phyloP scores from a whole-genome alignment of 2,113 vertebrate genomes.

The Serilophus lunatus region DNA sequence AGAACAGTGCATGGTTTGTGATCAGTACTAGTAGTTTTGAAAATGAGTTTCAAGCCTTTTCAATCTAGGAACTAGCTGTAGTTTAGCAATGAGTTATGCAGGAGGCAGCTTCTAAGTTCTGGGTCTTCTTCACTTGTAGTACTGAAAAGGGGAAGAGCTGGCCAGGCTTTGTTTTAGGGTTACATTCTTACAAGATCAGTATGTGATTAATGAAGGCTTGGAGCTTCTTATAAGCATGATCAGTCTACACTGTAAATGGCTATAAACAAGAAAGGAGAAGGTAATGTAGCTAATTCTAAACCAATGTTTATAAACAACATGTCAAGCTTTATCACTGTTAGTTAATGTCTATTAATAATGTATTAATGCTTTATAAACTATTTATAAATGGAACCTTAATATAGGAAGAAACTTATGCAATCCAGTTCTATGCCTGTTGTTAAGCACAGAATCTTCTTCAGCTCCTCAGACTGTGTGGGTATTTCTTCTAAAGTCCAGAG shows the following conservation, averaged over 20 bases:
- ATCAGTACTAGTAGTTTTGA: background rate
- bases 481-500: background rate
- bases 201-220: background rate
- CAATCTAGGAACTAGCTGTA: background rate
- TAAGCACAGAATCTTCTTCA: background rate
- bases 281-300: constrained; percentile 24
- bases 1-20: background rate
- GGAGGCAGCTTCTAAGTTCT: background rate
- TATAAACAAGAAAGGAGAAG: constrained; percentile 29
- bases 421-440: background rate
- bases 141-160: background rate
- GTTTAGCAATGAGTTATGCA: background rate
- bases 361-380: constrained; percentile 56
- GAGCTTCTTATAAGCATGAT: background rate
- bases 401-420: background rate
- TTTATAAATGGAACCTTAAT: constrained; percentile 40
- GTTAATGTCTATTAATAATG: constrained; percentile 33
- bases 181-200: background rate
- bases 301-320: constrained; percentile 45
- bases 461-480: background rate
- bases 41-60: background rate
- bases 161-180: background rate
- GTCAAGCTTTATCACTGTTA: constrained; percentile 40
- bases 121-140: background rate
- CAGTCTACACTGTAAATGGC: background rate